Base-by-base conservation (phyloP, 2,888 invertebrate genomes). In the Mesorhabditis spiculigera region DNA sequence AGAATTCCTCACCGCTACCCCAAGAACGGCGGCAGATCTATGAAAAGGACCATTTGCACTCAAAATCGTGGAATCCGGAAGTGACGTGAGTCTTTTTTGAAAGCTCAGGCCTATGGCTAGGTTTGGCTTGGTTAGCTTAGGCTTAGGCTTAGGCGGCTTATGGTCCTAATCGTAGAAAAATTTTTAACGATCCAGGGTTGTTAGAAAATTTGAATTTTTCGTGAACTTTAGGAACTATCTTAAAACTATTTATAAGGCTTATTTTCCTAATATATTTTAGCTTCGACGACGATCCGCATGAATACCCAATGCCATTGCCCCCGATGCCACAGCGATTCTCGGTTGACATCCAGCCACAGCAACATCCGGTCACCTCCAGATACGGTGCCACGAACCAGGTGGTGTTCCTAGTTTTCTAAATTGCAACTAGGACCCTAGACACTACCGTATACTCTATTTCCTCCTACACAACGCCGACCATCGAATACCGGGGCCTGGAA, bases 61-160 rank as follows among this genome's bases (percentile, higher is more conserved):
- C 79, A 1, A 68, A 77, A 43, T 75, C 75, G 8, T 79, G 79
- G 79, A 79, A 79, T 16, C 78, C 79, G 0, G 78, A 73, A 43
- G 71, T 72, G 45, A 68, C 70, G 58, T 50, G 58, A 50, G 58
- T 50, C 58, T 50, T 50, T 50, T 50, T 50, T 50, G 58, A 10
- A 28, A 28, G 28, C 28, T 28, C 28, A 28, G 28, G 28, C 28
- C 28, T 28, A 28, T 28, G 28, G 28, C 28, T 28, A 28, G 28
- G 28, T 28, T 28, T 28, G 28, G 28, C 28, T 28, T 28, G 28
- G 28, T 28, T 28, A 28, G 28, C 28, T 28, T 28, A 28, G 28
- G 28, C 28, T 28, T 28, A 28, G 28, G 28, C 28, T 28, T 28
- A 28, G 28, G 28, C 28, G 28, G 28, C 28, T 28, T 28, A 28